phyloP scores from a whole-genome alignment of 2,113 vertebrate genomes.

The Perca flavescens region DNA sequence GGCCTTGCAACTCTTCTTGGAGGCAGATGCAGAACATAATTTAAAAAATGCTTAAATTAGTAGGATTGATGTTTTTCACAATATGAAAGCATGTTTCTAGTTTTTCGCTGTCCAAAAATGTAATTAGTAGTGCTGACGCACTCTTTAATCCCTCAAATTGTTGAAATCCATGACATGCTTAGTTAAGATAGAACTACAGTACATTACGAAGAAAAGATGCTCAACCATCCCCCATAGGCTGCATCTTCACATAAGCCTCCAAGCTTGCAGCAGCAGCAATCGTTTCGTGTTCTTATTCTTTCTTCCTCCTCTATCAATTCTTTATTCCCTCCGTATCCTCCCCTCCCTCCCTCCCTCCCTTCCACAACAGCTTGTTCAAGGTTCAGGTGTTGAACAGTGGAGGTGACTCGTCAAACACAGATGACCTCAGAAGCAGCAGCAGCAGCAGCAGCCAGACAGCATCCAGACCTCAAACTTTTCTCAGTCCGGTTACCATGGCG shows the following conservation, averaged over 20 bases:
- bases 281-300: background rate
- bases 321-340: conserved; percentile 30
- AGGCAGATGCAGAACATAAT: conserved; percentile 1
- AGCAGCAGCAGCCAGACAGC: conserved; percentile 68
- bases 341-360: conserved; percentile 4
- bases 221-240: conserved; percentile 4
- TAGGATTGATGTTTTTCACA: conserved; percentile 10
- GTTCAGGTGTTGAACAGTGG: conserved; percentile 53
- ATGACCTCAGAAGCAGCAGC: conserved; percentile 64
- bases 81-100: conserved; percentile 2
- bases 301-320: conserved; percentile 6
- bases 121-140: background rate
- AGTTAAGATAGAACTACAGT: background rate
- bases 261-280: background rate
- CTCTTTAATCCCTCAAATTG: conserved; percentile 5
- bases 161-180: conserved; percentile 56
- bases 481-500: conserved; percentile 72
- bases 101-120: background rate
- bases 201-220: conserved; percentile 11
- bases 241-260: background rate
- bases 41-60: conserved; percentile 8
- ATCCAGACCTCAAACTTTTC: conserved; percentile 72
- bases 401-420: conserved; percentile 63
- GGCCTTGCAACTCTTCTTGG: background rate
- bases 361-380: conserved; percentile 87